Percentiles rank a stretch among this genome's conserved stretches.
Evolutionary conservation across 2,888 invertebrate genomes (phyloP).

Genomic region (Saturnia japonica): DNA sequence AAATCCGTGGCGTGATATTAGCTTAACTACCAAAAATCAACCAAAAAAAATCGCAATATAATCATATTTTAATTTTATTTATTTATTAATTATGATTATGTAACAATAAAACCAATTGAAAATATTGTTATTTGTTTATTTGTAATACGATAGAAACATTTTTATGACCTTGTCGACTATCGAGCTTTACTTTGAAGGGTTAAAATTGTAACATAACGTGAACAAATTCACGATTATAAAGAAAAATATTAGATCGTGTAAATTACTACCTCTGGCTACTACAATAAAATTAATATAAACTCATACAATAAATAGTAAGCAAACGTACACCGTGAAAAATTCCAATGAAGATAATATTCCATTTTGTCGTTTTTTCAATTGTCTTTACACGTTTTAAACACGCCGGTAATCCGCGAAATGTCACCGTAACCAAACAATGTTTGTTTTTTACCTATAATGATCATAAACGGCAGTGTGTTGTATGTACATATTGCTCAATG

Average conservation of each 20-base stretch:
- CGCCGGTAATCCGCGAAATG: slow-evolving; percentile 11
- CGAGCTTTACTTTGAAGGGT: not conserved
- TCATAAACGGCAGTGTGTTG: slow-evolving; percentile 25
- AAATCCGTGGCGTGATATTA: no score
- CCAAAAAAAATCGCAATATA: no score
- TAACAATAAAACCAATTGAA: no score
- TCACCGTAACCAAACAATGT: slow-evolving; percentile 13
- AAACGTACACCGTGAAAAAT: slow-evolving; percentile 14
- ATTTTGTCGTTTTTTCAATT: slow-evolving; percentile 18
- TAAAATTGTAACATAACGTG: not conserved
- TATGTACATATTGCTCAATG: slow-evolving; percentile 44
- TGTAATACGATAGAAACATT: no score
- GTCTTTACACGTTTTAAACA: slow-evolving; percentile 14
- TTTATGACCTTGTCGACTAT: not conserved
- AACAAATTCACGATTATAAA: not conserved
- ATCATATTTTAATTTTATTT: no score
- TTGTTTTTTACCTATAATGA: slow-evolving; percentile 21
- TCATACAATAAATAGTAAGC: not conserved
- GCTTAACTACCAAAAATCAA: no score
- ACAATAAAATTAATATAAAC: slow-evolving; percentile 6
- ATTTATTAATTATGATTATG: no score
- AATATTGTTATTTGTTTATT: no score
- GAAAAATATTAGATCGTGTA: not conserved
- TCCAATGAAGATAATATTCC: not conserved
- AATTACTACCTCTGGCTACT: not conserved